phyloP scores from a whole-genome alignment of 2,113 vertebrate genomes.

The Apodemus sylvaticus region DNA sequence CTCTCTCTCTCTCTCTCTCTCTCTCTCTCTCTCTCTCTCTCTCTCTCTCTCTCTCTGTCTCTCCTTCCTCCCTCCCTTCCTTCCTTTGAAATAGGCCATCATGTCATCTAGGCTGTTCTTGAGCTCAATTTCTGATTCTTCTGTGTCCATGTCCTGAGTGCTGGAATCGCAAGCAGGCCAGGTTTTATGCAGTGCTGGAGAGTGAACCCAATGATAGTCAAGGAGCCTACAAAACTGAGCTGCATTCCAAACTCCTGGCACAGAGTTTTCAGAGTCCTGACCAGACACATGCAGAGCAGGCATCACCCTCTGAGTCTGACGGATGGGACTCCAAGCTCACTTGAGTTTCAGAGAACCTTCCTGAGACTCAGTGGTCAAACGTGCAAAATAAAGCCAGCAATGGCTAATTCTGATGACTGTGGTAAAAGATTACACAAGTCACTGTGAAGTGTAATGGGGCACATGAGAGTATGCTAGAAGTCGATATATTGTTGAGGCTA shows the following conservation, averaged over 20 bases:
- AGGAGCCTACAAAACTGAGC: not conserved
- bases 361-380: not conserved
- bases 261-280: not conserved
- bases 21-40: fast-evolving
- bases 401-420: not conserved
- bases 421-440: not conserved
- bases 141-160: not conserved
- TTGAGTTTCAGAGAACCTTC: not conserved
- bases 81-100: not conserved
- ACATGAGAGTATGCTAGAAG: not conserved
- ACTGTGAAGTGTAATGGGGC: not conserved
- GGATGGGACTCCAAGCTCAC: not conserved
- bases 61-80: not conserved
- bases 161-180: not conserved
- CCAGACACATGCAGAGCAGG: not conserved
- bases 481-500: not conserved
- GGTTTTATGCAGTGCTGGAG: no score
- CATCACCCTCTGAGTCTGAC: not conserved
- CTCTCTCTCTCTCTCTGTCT: fast-evolving
- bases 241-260: not conserved
- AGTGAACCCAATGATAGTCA: no score
- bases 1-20: fast-evolving
- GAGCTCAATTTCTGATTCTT: not conserved
- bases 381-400: not conserved
- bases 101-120: not conserved